These are phyloP conservation scores for Aradophagus sp. DNA, from an alignment of 1,140 invertebrate species.

Conservation along the genomic window DNA sequence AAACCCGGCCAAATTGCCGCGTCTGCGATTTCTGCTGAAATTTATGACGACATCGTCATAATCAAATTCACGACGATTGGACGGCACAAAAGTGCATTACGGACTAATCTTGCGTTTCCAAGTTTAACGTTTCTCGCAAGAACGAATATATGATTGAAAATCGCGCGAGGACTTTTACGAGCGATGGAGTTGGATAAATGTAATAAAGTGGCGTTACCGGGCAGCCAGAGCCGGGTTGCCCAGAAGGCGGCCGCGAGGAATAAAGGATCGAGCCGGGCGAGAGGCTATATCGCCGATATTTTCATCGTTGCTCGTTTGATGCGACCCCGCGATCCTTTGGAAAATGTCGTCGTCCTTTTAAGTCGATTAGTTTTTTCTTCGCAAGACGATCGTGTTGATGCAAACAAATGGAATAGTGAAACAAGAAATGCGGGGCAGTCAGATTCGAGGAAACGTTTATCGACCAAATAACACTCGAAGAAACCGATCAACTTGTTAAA, in stretches of 20 bases:
- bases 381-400: not conserved
- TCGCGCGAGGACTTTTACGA: slow-evolving; percentile 51
- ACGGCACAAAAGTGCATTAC: slow-evolving; percentile 52
- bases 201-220: slow-evolving; percentile 43
- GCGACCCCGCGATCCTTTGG: slow-evolving; percentile 4
- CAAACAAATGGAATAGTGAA: not conserved
- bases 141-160: slow-evolving; percentile 54
- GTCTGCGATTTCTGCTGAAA: slow-evolving; percentile 40
- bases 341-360: slow-evolving; percentile 34
- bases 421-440: too few species aligned
- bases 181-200: slow-evolving; percentile 48
- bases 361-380: slow-evolving; percentile 38
- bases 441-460: too few species aligned
- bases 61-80: slow-evolving; percentile 54
- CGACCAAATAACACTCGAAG: too few species aligned
- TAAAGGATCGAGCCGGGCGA: slow-evolving; percentile 17
- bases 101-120: slow-evolving; percentile 47
- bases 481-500: too few species aligned
- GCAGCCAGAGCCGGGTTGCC: too few species aligned
- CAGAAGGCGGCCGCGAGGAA: slow-evolving; percentile 7
- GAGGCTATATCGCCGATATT: slow-evolving; percentile 35
- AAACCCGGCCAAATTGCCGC: slow-evolving; percentile 24
- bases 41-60: slow-evolving; percentile 49
- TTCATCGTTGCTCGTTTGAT: slow-evolving; percentile 49
- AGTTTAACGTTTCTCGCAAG: slow-evolving; percentile 53